Base-by-base conservation (phyloP, 1,140 invertebrate genomes). In the Pseudomyrmex gracilis region DNA sequence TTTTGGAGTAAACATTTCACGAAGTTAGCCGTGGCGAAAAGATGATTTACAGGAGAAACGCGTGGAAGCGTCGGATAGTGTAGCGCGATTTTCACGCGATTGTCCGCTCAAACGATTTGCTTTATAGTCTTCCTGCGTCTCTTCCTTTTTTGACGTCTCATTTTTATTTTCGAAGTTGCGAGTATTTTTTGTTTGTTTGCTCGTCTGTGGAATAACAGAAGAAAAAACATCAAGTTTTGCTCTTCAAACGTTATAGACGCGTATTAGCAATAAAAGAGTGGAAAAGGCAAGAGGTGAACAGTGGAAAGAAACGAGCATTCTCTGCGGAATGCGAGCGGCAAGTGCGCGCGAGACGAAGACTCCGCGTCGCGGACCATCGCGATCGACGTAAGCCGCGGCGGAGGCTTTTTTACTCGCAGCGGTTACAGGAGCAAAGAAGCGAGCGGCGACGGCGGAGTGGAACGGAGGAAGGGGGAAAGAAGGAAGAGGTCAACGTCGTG, bases 401-500 rank as follows among this genome's bases (percentile, higher is more conserved):
- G 12, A 20, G 57, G 43, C 45, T 34, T 12, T 58, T 15, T 58
- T 80, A 58, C 63, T 10, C 34, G n/a, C 53, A 15, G 20, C 34
- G 15, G 34, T 15, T 17, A 20, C 74, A 49, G 66, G 61, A 5
- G 34, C 49, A 5, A 47, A 24, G 53, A 3, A 70, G 34, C 20
- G 5, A 60, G 20, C 34, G 5, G 64, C 22, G 58, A 51, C 73
- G 49, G 63, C 9, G 61, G 60, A 58, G 67, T 68, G 22, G 24
- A 34, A n/a, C 49, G 34, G 2, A 15, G 61, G 7, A 17, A 9
- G 20, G 49, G 60, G 20, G n/a, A 13, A 57, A n/a, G 66, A n/a
- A 8, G 22, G 51, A 9, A 24, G 10, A 73, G 67, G 73, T 64
- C 84, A 80, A 76, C 76, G 85, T 70, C 70, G 70, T 4, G 34